Percentiles rank a stretch among this genome's conserved stretches.
phyloP scores from a whole-genome alignment of 2,888 invertebrate genomes.

The Chrysomela aeneicollis region DNA sequence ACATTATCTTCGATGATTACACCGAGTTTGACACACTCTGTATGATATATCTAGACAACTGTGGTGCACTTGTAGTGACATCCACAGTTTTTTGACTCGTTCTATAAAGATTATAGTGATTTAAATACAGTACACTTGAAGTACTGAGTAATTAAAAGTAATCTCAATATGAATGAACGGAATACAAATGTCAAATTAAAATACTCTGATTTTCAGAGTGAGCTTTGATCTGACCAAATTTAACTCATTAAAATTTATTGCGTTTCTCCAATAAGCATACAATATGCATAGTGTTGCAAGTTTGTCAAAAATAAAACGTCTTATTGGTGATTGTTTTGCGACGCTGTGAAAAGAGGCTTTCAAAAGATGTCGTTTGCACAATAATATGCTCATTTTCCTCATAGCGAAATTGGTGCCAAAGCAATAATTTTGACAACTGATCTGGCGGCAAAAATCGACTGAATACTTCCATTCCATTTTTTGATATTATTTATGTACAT shows the following conservation, averaged over 20 bases:
- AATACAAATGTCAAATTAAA: background rate
- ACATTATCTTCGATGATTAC: too few species aligned
- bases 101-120: background rate
- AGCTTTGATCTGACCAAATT: background rate
- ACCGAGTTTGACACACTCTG: too few species aligned
- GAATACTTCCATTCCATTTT: conserved; percentile 39
- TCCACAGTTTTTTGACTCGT: background rate
- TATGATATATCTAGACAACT: too few species aligned
- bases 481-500: conserved; percentile 16
- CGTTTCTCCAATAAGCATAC: conserved; percentile 13
- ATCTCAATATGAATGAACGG: background rate
- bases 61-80: too few species aligned
- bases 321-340: too few species aligned
- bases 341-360: too few species aligned
- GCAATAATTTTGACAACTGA: background rate
- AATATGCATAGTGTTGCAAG: too few species aligned
- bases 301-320: too few species aligned
- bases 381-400: conserved; percentile 5
- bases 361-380: conserved; percentile 18
- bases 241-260: background rate
- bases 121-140: background rate
- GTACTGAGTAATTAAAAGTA: background rate
- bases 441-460: conserved; percentile 25
- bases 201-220: too few species aligned
- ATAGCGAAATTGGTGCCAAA: conserved; percentile 29